Conservation (phyloP, 2,888 invertebrate genomes). For the Clunio marinus region DNA sequence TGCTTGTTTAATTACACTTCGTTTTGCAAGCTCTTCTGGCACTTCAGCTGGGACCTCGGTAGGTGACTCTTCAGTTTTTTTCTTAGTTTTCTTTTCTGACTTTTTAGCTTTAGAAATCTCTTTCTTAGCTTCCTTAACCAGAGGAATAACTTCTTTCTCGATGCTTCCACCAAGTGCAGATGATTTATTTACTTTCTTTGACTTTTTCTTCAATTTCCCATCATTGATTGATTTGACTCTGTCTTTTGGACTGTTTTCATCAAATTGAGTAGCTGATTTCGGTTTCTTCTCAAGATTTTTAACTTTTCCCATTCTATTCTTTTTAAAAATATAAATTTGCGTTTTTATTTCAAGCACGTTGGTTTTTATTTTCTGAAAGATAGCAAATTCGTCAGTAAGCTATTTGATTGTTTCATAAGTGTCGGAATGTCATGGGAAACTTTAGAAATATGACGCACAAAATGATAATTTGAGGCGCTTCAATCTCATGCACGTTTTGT, state of each 20-base stretch:
- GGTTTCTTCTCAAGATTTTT: conserved; percentile 37
- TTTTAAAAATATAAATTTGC: not conserved
- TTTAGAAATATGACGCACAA: too few species aligned
- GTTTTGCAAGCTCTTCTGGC: not conserved
- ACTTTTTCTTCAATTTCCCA: not conserved
- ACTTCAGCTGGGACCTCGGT: not conserved
- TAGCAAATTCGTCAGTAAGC: too few species aligned
- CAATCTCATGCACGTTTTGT: too few species aligned
- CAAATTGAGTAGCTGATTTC: conserved; percentile 23
- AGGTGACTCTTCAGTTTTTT: not conserved
- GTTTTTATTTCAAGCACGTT: conserved; percentile 2
- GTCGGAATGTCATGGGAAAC: too few species aligned
- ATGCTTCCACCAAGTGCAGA: not conserved
- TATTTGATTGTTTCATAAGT: too few species aligned
- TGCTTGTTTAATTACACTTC: conserved; percentile 6
- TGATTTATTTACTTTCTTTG: not conserved
- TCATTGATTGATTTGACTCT: conserved; percentile 31
- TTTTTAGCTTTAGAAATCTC: conserved; percentile 8
- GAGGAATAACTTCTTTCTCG: not conserved
- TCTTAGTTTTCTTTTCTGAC: conserved; percentile 10
- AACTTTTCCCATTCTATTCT: conserved; percentile 30
- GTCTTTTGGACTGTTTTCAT: conserved; percentile 23
- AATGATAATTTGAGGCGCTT: too few species aligned
- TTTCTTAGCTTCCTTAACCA: conserved; percentile 11
- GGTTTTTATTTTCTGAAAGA: not conserved